These are phyloP conservation scores for Sturnira hondurensis DNA, from an alignment of 2,113 vertebrate genomes.

Conservation along the genomic window DNA sequence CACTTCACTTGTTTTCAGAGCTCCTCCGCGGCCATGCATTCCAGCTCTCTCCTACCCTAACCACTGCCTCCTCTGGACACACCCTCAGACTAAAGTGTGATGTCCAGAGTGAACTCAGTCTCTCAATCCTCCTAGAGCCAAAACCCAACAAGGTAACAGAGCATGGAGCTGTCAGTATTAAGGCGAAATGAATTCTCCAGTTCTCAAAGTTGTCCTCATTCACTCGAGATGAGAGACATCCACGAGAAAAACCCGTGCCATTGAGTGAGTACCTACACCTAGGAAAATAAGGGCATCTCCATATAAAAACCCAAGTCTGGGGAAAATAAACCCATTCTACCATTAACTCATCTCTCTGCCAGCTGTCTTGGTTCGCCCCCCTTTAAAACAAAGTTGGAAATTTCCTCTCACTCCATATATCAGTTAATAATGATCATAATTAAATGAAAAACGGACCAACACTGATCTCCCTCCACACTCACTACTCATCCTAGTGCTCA, in stretches of 20 bases:
- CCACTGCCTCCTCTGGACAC: background rate
- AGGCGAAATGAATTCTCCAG: background rate
- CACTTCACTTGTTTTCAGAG: background rate
- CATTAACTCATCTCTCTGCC: background rate
- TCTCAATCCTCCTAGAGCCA: background rate
- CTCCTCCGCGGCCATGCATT: background rate
- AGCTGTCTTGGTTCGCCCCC: background rate
- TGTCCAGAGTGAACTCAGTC: background rate
- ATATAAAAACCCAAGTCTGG: background rate
- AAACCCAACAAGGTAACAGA: background rate
- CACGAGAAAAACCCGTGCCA: background rate
- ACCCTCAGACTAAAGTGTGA: background rate
- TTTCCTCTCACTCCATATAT: background rate
- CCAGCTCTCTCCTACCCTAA: background rate
- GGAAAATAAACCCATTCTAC: background rate
- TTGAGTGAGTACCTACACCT: background rate
- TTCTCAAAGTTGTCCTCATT: background rate
- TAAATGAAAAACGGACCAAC: background rate
- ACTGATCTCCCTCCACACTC: background rate
- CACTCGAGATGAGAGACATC: background rate
- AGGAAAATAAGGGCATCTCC: background rate
- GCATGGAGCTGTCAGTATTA: background rate
- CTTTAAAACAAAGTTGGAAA: background rate
- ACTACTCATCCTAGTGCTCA: background rate
- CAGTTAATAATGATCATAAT: background rate